Evolutionary conservation across 1,140 invertebrate genomes (phyloP), one percentile per base, ranked within the genome.

Genomic region (Neodiprion pinetum): DNA sequence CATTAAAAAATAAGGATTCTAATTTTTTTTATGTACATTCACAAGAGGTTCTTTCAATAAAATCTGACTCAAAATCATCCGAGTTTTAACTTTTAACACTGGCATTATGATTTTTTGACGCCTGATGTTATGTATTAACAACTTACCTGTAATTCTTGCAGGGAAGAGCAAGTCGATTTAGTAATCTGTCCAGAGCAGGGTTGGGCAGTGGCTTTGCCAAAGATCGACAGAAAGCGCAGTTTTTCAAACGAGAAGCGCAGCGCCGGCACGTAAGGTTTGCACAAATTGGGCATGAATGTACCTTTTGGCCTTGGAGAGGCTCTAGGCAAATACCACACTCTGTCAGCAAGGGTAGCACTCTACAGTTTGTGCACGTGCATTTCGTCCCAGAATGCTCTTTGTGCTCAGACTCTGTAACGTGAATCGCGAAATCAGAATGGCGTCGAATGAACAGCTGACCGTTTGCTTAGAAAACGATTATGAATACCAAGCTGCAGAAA

Each of bases 321-420:
- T 79, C 79, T 28, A 82, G 47, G 48, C 82, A 83, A 0, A 83
- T 70, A 40, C 69, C 74, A 67, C 82, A 83, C 53, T 81, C 79
- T 0, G 76, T 77, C 47, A 78, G 70, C 1, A 49, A 48, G 1
- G 40, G 11, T 17, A 83, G 50, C n/a, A 66, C 49, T 0, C 47
- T 17, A 48, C 81, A 82, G 48, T 53, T 61, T 61, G 53, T 12
- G 53, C 53, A 61, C 11, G 11, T 61, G 53, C 53, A 61, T 12
- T 9, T 40, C 28, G 28, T 40, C 28, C 1, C 1, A 5, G 28
- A 40, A 40, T 40, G 28, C 28, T 40, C 28, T 40, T 40, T 5
- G 28, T 1, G 28, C 28, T 40, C 28, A 40, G 28, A 40, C 5
- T 40, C 28, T 40, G 28, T 40, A 40, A 40, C 28, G 5, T 40